These are phyloP conservation scores for Cryptoleucopteryx plumbea DNA, from an alignment of 2,113 vertebrate genomes.

Conservation along the genomic window DNA sequence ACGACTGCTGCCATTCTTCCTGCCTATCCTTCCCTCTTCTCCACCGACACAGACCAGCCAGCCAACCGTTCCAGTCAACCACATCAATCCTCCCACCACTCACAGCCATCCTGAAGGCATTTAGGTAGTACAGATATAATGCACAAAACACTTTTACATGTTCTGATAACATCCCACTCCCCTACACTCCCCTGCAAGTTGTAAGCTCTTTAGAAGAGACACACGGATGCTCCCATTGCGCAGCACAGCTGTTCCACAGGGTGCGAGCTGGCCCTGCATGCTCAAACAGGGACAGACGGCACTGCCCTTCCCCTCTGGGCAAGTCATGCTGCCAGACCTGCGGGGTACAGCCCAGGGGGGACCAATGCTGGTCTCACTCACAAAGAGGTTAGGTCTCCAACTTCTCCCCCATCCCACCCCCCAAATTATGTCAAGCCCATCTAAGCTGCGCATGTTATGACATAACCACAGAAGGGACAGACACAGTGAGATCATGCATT, in stretches of 20 bases:
- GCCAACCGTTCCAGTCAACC: background rate
- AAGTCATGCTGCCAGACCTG: background rate
- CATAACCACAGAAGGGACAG: background rate
- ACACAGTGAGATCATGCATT: background rate
- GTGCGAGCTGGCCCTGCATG: background rate
- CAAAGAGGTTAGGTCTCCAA: background rate
- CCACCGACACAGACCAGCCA: background rate
- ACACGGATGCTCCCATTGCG: background rate
- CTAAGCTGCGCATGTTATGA: background rate
- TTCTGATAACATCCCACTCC: background rate
- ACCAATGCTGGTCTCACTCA: fast-evolving
- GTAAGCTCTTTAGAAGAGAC: background rate
- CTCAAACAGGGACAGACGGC: background rate
- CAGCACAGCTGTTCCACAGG: background rate
- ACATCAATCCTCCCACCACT: background rate
- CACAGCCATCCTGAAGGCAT: background rate
- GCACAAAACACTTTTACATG: background rate
- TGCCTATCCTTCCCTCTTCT: background rate
- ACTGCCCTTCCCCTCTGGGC: background rate
- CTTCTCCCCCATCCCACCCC: background rate
- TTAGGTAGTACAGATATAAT: background rate
- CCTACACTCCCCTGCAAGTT: background rate
- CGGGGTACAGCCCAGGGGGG: background rate
- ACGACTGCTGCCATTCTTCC: background rate
- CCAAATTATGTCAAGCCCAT: background rate